These are phyloP conservation scores for Heliothis virescens DNA, from an alignment of 1,140 invertebrate genomes.

Conservation along the genomic window DNA sequence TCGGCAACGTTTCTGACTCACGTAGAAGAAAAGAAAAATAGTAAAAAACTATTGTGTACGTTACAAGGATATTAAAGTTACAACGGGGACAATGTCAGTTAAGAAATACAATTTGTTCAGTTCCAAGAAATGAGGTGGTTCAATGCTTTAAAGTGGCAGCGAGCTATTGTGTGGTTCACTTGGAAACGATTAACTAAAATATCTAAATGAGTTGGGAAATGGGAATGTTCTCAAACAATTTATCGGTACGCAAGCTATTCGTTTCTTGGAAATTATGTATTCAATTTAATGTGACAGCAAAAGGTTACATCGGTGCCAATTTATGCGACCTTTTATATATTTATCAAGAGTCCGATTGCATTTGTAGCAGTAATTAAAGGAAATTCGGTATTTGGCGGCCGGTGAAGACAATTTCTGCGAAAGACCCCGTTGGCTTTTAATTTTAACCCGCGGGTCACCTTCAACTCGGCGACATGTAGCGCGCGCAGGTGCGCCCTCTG, in stretches of 20 bases:
- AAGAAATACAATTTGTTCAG: background rate
- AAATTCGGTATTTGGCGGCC: constrained; percentile 38
- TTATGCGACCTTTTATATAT: constrained; percentile 21
- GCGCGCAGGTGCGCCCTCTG: constrained; percentile 42
- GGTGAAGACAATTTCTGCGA: constrained; percentile 38
- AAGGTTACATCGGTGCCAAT: constrained; percentile 6
- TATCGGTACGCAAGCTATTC: background rate
- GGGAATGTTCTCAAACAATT: constrained; percentile 18
- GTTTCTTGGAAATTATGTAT: constrained; percentile 27
- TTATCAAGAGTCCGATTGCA: constrained; percentile 35
- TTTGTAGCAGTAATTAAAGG: constrained; percentile 32
- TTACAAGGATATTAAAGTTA: constrained; percentile 36
- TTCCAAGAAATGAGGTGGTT: constrained; percentile 25
- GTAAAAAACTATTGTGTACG: constrained; percentile 35
- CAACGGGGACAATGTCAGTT: constrained; percentile 42
- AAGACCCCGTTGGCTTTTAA: constrained; percentile 40
- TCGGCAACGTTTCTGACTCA: constrained; percentile 27
- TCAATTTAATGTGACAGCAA: constrained; percentile 5
- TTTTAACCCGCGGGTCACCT: constrained; percentile 44
- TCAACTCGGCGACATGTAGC: constrained; percentile 24
- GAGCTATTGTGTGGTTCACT: constrained; percentile 26
- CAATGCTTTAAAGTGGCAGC: background rate
- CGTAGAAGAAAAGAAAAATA: constrained; percentile 18
- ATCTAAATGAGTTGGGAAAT: constrained; percentile 11
- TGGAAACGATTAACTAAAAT: constrained; percentile 9